Base-by-base conservation (phyloP, 2,113 vertebrate genomes). In the Condylura cristata region DNA sequence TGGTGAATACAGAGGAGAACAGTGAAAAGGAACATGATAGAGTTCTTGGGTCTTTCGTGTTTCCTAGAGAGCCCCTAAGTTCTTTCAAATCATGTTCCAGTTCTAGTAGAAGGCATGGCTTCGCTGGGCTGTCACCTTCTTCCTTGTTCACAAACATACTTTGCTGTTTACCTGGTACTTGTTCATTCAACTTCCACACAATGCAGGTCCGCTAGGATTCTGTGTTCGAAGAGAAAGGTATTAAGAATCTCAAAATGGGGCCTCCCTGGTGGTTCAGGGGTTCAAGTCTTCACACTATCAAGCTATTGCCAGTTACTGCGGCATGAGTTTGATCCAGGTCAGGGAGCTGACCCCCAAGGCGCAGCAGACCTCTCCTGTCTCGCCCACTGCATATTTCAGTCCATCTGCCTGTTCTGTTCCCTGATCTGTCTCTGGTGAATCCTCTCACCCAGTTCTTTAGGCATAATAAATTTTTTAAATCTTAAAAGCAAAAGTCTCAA, bases 151-250 rank as follows among this genome's bases (percentile, higher is more conserved):
- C 5, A 41, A 41, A 80, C 26, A 46, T 26, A 16, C 22, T 65
- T n/a, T 0, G 0, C n/a, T 68, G 1, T 8, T 53, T 32, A 24
- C 26, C 72, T 83, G 3, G 6, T 5, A 13, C 34, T 63, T 9
- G n/a, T 44, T 86, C 39, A 41, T 13, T 75, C 14, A 37, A 4
- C 16, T 17, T 22, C 37, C 44, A 51, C 0, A 8, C 68, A 20
- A 32, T 8, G n/a, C 7, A 17, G 13, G 2, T 10, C 60, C 32
- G 28, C 22, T 0, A 8, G 46, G 44, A 85, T 46, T 51, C 56
- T 87, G 56, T 26, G 20, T 20, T 56, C 51, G 66, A 76, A 53
- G 75, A 82, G 26, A 26, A 53, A 68, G 6, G 32, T 37, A 22
- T 46, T 8, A 72, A 46, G 75, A 34, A 90, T 72, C 60, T 82